Evolutionary conservation across 1,140 invertebrate genomes (phyloP), one percentile per base, ranked within the genome.

Genomic region (Bombus sibiricus): DNA sequence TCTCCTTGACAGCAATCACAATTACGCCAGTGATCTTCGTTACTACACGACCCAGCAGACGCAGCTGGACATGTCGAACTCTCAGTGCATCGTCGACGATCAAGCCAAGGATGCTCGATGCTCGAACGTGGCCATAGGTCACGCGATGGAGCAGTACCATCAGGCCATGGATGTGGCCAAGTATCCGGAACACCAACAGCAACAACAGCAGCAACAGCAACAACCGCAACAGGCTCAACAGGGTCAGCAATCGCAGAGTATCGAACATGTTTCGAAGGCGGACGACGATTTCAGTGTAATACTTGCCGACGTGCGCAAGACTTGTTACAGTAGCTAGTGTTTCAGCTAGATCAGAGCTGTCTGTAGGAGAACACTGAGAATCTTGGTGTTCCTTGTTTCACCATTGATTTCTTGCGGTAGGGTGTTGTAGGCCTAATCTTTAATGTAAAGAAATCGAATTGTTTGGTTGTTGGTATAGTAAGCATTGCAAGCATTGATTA

Each of bases 231-330:
- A 95, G 47, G 94, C 95, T 88, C 92, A 93, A 32, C 91, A 91
- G 32, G 83, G 90, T 8, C 92, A 94, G 32, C 92, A 93, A 18
- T 90, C 89, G 32, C 93, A 94, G 76, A 93, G 77, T 69, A 86
- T 95, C 6, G 96, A 96, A 41, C 93, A 96, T 39, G 90, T 92
- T n/a, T 94, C 96, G 37, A 97, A 97, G 88, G 94, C 96, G 2
- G 97, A 98, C 76, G 97, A 98, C 85, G 97, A 98, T 92, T 98
- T 98, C 94, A 98, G 97, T 95, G 97, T 98, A 86, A 98, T 98
- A 90, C 94, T 98, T 66, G 98, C 98, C 5, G 97, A 97, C 86
- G 97, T 98, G 64, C 96, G 98, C 83, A 98, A 98, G 93, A 98
- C 98, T 41, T 98, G 97, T 93, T 98, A 98, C 95, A 98, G 97